Evolutionary conservation across 1,140 invertebrate species (phyloP).

Genomic region (Temnothorax curvispinosus): DNA sequence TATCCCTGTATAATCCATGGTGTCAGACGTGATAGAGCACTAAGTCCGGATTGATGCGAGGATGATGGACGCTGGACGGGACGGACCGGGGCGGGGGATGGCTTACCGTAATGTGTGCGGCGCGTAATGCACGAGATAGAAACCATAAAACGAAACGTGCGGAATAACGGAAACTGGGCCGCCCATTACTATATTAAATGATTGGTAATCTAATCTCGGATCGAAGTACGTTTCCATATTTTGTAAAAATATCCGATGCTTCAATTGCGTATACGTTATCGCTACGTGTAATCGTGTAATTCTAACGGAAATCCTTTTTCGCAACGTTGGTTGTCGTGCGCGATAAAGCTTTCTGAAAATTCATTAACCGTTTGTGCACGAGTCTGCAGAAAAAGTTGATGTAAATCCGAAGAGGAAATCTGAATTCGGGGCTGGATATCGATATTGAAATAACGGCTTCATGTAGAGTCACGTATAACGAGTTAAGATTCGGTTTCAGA

Average conservation of each 20-base stretch:
- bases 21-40: background rate
- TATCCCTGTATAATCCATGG: background rate
- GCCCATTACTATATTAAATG: conserved; percentile 1
- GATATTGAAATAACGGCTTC: background rate
- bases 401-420: background rate
- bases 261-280: background rate
- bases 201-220: conserved; percentile 36
- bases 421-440: background rate
- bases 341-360: conserved; percentile 6
- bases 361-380: background rate
- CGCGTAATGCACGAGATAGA: conserved; percentile 29
- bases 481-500: conserved; percentile 49
- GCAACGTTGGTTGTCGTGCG: background rate
- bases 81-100: background rate
- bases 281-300: background rate
- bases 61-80: conserved; percentile 19
- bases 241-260: conserved; percentile 3
- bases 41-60: conserved; percentile 27
- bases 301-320: background rate
- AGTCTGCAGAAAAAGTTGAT: background rate
- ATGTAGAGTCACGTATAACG: background rate
- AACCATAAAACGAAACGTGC: conserved; percentile 20
- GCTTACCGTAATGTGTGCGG: background rate
- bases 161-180: conserved; percentile 27
- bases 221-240: background rate